Conservation (phyloP, 2,797 vertebrate genomes). For the Acanthornis magna region DNA sequence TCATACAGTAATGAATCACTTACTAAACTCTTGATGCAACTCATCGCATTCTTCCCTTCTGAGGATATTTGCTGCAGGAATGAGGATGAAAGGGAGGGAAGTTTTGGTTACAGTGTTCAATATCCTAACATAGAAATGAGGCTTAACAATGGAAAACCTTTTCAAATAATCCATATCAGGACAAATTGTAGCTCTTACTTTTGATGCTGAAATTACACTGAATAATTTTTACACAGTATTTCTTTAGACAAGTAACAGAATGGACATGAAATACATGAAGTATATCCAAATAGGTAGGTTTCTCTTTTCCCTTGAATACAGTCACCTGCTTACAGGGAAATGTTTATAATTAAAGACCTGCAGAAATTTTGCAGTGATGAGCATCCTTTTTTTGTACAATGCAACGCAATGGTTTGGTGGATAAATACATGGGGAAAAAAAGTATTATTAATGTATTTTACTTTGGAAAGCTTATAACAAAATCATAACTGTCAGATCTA, state of each 20-base stretch:
- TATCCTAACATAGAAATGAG: background rate
- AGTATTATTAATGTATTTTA: background rate
- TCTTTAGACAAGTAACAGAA: background rate
- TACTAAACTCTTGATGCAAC: background rate
- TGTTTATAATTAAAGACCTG: background rate
- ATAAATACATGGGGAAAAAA: background rate
- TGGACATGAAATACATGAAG: background rate
- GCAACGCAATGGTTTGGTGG: background rate
- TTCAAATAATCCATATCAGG: background rate
- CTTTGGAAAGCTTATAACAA: background rate
- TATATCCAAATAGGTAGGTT: background rate
- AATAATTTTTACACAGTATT: background rate
- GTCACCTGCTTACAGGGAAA: background rate
- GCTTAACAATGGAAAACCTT: background rate
- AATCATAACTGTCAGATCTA: background rate
- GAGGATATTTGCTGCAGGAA: background rate
- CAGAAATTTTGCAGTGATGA: background rate
- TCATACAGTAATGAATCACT: background rate
- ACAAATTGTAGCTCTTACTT: background rate
- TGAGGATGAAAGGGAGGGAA: background rate
- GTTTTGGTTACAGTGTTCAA: background rate
- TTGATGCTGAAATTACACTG: background rate
- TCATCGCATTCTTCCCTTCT: background rate
- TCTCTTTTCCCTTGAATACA: background rate
- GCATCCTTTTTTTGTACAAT: background rate